phyloP scores from a whole-genome alignment of 2,888 invertebrate species.

The Phasia obesa region DNA sequence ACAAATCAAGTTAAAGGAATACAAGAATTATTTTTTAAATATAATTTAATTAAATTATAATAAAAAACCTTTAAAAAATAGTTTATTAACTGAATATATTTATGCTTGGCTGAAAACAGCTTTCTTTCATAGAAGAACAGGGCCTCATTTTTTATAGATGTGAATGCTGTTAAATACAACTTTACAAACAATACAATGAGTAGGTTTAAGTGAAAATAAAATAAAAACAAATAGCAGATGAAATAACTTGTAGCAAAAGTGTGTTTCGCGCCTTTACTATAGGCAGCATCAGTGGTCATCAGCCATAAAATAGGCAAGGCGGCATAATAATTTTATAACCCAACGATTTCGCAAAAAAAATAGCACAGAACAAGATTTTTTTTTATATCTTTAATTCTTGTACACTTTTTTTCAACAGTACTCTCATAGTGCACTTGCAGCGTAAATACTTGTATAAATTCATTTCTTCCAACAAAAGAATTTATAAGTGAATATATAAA shows the following conservation, averaged over 20 bases:
- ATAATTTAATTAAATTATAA: no score
- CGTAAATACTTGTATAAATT: conserved; percentile 39
- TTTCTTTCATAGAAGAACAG: not conserved
- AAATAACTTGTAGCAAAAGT: conserved; percentile 15
- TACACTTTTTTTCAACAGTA: not conserved
- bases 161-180: conserved; percentile 2
- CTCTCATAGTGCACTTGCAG: not conserved
- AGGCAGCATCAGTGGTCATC: conserved; percentile 76
- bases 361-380: conserved; percentile 14
- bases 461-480: conserved; percentile 46
- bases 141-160: conserved; percentile 44
- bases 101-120: not conserved
- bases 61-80: no score
- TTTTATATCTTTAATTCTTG: conserved; percentile 3
- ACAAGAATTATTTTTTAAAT: no score
- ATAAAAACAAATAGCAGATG: conserved; percentile 2
- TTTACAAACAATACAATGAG: conserved; percentile 17
- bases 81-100: not conserved
- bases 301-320: conserved; percentile 79
- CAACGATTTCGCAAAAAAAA: conserved; percentile 29
- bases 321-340: conserved; percentile 78
- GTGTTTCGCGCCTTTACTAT: conserved; percentile 57
- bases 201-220: conserved; percentile 5
- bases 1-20: no score
- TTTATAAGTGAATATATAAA: conserved; percentile 65